Conservation (phyloP, 2,888 invertebrate species). For the Melinaea menophilus region DNA sequence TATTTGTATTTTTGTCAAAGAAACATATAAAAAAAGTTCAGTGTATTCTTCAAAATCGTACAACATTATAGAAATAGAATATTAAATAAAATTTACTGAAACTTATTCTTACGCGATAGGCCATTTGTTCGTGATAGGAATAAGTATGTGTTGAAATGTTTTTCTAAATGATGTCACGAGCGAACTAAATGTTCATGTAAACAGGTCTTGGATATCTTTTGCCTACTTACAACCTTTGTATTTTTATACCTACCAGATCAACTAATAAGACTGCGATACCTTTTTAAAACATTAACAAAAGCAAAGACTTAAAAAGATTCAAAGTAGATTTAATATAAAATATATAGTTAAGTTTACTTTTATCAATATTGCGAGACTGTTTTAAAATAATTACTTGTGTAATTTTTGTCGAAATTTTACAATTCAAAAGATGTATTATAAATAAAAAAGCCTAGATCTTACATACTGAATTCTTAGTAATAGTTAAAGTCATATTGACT, state of each 20-base stretch:
- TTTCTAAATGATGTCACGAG: constrained; percentile 51
- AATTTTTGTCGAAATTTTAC: too few species aligned
- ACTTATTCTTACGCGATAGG: constrained; percentile 9
- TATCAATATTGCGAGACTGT: too few species aligned
- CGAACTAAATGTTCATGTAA: constrained; percentile 48
- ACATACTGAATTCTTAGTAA: too few species aligned
- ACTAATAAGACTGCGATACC: not conserved
- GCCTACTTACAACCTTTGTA: constrained; percentile 22
- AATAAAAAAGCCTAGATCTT: too few species aligned
- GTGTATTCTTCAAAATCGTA: not conserved
- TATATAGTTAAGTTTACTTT: too few species aligned
- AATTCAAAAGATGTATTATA: too few species aligned
- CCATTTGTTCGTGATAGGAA: constrained; percentile 26
- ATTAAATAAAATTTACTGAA: constrained; percentile 14
- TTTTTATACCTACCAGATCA: constrained; percentile 18
- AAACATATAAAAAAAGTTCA: not conserved
- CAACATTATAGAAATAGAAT: not conserved
- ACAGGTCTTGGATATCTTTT: constrained; percentile 34
- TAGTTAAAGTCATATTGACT: too few species aligned
- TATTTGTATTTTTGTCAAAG: too few species aligned
- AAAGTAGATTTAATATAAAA: too few species aligned
- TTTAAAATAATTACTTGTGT: too few species aligned
- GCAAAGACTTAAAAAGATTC: too few species aligned
- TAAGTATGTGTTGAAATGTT: constrained; percentile 41
- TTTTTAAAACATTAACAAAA: not conserved